Conservation (phyloP, 2,888 invertebrate species). For the Melanargia galathea region DNA sequence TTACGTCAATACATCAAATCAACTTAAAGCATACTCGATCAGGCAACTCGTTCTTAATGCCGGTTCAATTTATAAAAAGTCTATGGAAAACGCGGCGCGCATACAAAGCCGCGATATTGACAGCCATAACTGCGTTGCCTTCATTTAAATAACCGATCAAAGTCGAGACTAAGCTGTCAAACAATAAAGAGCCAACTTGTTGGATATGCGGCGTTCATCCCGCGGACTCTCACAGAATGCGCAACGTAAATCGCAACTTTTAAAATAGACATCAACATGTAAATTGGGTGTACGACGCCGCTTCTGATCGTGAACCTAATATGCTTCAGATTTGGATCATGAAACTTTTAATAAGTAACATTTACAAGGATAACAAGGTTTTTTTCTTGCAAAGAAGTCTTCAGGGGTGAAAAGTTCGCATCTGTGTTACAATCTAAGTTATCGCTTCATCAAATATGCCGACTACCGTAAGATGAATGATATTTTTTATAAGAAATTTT, state of each 20-base stretch:
- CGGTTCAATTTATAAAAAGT: slow-evolving; percentile 20
- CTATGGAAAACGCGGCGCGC: slow-evolving; percentile 28
- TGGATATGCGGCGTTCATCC: slow-evolving; percentile 62
- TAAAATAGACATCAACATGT: slow-evolving; percentile 48
- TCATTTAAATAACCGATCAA: slow-evolving; percentile 77
- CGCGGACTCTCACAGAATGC: slow-evolving; percentile 55
- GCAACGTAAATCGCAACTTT: slow-evolving; percentile 54
- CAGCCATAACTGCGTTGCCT: slow-evolving; percentile 64
- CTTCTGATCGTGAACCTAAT: slow-evolving; percentile 27
- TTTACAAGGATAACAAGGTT: slow-evolving; percentile 14
- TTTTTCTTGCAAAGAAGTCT: neutral
- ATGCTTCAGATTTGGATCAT: slow-evolving; percentile 30
- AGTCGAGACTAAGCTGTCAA: slow-evolving; percentile 62
- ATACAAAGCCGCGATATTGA: slow-evolving; percentile 61
- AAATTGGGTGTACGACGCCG: slow-evolving; percentile 38
- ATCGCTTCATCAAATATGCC: too few relatives aligned
- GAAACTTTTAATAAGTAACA: slow-evolving; percentile 37
- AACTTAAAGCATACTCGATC: slow-evolving; percentile 12
- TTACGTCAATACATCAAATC: slow-evolving; percentile 11
- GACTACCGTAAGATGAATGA: too few relatives aligned
- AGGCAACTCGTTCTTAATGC: slow-evolving; percentile 8
- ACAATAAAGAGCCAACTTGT: slow-evolving; percentile 63
- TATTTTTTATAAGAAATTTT: too few relatives aligned
- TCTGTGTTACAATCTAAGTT: too few relatives aligned
- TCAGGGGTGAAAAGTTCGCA: neutral